Evolutionary conservation across 2,113 vertebrate species (phyloP), one percentile per base, ranked within the genome.

Genomic region (Oncorhynchus tshawytscha): DNA sequence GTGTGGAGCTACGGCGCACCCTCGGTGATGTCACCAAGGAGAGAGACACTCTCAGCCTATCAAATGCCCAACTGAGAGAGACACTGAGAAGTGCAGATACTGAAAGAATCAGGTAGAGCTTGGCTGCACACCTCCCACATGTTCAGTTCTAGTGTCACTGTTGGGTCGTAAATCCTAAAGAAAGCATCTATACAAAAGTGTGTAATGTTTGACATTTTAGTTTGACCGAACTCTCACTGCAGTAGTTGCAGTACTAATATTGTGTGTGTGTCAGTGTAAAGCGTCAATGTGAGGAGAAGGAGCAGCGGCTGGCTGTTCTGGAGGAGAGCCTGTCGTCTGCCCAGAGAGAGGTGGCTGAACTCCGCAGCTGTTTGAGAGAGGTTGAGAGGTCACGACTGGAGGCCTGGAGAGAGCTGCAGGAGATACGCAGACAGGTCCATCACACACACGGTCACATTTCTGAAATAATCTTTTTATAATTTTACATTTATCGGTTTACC

Each of bases 351-450:
- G 94, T 94, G 0, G 49, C 76, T 0, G 96, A 97, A 77, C 91
- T 98, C 84, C 93, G 97, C 5, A 90, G 91, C 0, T 92, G 91
- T 45, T 93, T 98, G 81, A 93, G 95, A 20, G 96, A 96, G 15
- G 94, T 97, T 22, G 97, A 99, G 73, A 88, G 90, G 0, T 95
- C 93, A 0, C 86, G 96, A 15, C 94, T 98, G 0, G 96, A 98
- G 29, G 96, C 96, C 0, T 94, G 96, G 1, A 83, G 96, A 6
- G 96, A 97, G 73, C 94, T 99, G 72, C 97, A 99, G 93, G 97
- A 99, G 81, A 94, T 98, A 31, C 94, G 95, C 81, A 88, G 95
- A 72, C 96, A 98, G 95, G 96, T 97, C 1, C 48, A 76, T 20
- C 54, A 1, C 62, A 67, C 12, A 39, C n/a, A 22, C 59, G 16